Percentiles rank a stretch among this genome's conserved stretches.
Conservation (phyloP, 2,113 vertebrate species). For the Alaudala cheleensis region DNA sequence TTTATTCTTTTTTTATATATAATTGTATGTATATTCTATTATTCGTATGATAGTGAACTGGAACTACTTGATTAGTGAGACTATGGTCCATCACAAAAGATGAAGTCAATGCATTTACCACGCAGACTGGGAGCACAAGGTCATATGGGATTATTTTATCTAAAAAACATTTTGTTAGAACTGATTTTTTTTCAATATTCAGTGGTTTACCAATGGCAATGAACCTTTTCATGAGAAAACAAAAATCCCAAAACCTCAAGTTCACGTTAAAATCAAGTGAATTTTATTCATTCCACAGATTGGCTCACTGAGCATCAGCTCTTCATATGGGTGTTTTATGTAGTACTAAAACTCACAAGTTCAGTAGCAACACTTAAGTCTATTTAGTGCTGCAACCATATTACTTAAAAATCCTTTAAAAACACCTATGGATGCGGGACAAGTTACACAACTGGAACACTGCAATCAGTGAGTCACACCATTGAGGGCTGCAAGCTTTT, state of each 20-base stretch:
- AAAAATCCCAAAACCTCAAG: not conserved
- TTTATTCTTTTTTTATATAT: not conserved
- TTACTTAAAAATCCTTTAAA: not conserved
- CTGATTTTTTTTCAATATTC: not conserved
- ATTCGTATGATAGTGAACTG: not conserved
- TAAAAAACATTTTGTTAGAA: not conserved
- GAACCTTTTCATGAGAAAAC: not conserved
- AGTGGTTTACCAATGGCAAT: not conserved
- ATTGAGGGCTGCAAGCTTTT: not conserved
- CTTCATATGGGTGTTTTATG: not conserved
- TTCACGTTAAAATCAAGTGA: not conserved
- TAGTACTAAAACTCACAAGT: not conserved
- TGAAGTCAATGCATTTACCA: not conserved
- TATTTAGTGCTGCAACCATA: not conserved
- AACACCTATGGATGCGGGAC: not conserved
- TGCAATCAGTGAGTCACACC: not conserved
- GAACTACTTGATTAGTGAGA: not conserved
- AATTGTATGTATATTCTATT: not conserved
- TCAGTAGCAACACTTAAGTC: not conserved
- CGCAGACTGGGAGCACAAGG: not conserved
- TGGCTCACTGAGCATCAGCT: not conserved
- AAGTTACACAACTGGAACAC: not conserved
- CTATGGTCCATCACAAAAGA: not conserved
- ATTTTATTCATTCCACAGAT: not conserved
- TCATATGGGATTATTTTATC: not conserved